These are phyloP conservation scores for Varanus salvator DNA, from an alignment of 2,113 vertebrate species.

Conservation along the genomic window DNA sequence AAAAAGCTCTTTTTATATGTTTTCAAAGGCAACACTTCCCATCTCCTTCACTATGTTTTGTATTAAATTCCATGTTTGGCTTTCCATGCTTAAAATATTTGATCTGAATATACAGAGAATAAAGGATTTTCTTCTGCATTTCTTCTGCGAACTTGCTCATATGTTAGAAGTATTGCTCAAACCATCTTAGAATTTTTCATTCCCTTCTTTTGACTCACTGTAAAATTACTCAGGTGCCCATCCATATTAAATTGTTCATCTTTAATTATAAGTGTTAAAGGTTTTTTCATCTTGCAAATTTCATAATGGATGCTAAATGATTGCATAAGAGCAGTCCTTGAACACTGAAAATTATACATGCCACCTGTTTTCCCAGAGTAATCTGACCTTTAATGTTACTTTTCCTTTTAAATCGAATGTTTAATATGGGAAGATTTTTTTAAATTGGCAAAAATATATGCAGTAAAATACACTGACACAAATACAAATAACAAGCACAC, in stretches of 20 bases:
- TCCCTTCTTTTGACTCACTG: neutral
- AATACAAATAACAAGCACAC: constrained; percentile 8
- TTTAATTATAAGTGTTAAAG: neutral
- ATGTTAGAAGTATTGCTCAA: neutral
- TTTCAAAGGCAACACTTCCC: too few species aligned
- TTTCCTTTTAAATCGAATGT: constrained; percentile 30
- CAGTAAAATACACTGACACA: constrained; percentile 14
- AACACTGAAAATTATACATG: neutral
- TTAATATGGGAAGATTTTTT: constrained; percentile 24
- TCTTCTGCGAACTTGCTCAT: neutral
- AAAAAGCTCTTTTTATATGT: neutral
- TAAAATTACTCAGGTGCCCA: neutral
- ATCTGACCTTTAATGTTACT: neutral
- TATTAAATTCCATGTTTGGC: neutral
- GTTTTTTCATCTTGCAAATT: neutral
- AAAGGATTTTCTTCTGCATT: neutral
- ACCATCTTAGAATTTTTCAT: neutral
- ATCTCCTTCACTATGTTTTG: neutral
- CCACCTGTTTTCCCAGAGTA: constrained; percentile 9
- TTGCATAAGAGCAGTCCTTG: constrained; percentile 26
- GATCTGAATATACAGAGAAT: neutral
- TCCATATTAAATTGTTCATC: neutral
- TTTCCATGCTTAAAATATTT: neutral
- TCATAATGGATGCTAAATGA: constrained; percentile 23
- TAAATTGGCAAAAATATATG: constrained; percentile 39